Base-by-base conservation (phyloP, 2,888 invertebrate genomes). In the Latrodectus elegans region DNA sequence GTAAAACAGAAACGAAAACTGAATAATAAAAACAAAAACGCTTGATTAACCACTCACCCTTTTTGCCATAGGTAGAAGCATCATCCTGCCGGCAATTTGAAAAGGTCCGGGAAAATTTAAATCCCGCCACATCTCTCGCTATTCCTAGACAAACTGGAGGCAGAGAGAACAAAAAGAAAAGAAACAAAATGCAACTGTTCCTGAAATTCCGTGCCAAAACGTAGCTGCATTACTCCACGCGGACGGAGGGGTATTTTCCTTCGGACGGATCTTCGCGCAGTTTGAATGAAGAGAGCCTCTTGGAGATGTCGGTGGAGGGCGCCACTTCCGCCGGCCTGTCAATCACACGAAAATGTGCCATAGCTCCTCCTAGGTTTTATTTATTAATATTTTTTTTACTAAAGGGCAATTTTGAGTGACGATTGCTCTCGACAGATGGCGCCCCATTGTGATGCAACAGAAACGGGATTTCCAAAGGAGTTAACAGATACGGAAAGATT, bases 381-480 rank as follows among this genome's bases (percentile, higher is more conserved):
- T 64, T 72, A 51, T 49, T 51, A 26, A 26, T 74, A 60, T 60
- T 60, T 65, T n/a, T 75, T n/a, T 49, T n/a, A 17, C 49, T 14
- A 12, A 51, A 3, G 79, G 11, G 60, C 12, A 60, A 60, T 15
- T 60, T 14, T 65, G 76, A 72, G 77, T 80, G 79, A 74, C 79
- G 51, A 74, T 38, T 65, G 55, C 53, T 65, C n/a, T 67, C 81
- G 81, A 77, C 81, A 87, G 86, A 81, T 81, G 86, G 86, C 86
- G 86, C 81, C 73, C 60, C 60, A 15, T n/a, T 60, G 60, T 60
- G n/a, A 60, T 60, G n/a, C 60, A 60, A 60, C 14, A 9, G 60
- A 60, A 14, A 60, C 60, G n/a, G 10, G 10, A 9, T n/a, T 11
- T n/a, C 15, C 14, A 60, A 38, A 38, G 38, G 6, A 6, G 4